Evolutionary conservation across 2,888 invertebrate genomes (phyloP), one percentile per base, ranked within the genome.

Genomic region (Drosophila diplacantha): DNA sequence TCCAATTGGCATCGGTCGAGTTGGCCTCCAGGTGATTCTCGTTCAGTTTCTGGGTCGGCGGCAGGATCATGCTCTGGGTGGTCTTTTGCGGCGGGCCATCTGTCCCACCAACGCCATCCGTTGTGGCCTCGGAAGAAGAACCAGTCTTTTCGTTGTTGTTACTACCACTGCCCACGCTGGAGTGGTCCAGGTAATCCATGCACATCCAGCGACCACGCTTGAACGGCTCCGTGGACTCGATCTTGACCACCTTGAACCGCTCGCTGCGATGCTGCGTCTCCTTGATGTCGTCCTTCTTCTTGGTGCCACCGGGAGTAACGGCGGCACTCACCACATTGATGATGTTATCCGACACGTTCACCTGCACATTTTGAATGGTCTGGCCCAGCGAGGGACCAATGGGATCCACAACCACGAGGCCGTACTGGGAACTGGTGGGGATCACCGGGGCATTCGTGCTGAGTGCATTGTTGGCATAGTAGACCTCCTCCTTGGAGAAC

Each of bases 181-280:
- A 93, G 83, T 96, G 95, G 90, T 97, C 96, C 82, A 96, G 90
- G 88, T 95, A 97, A 89, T 97, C 97, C 93, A 96, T 95, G 88
- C 97, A 97, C 88, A 93, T 93, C 97, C 97, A 97, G 76, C 97
- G 91, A 26, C 97, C 97, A 60, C 97, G 91, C 77, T 94, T 93
- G 86, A 96, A 96, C 18, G 97, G 96, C 89, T 96, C 96, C n/a
- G 95, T 95, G 80, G 96, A 96, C 89, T 96, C 96, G 79, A 97
- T 96, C 91, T 97, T 97, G 37, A 97, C 97, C 80, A 97, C 96
- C 91, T 96, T 96, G 89, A 97, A 97, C 72, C 97, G 91, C 88
- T 94, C 94, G 88, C 93, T 94, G 81, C 93, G 91, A 86, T 92
- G 93, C 87, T 93, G 93, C 84, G 92, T 91, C 87, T 93, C 93